Evolutionary conservation across 2,888 invertebrate species (phyloP), one percentile per base, ranked within the genome.

Genomic region (Apantesis nais): DNA sequence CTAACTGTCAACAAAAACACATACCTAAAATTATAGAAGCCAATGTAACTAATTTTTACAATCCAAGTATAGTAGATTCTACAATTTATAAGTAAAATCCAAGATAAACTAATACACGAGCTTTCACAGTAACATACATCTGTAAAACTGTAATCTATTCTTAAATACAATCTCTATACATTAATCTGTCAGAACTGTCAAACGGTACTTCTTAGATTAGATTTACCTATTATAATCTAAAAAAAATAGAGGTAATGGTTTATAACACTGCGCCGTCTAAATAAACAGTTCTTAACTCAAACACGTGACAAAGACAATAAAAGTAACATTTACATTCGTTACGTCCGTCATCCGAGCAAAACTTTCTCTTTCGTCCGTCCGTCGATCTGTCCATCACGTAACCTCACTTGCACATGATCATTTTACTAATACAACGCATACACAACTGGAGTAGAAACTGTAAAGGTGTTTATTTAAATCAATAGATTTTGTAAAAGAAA

Each of bases 291-390:
- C 7, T 7, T 7, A 14, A 62, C 19, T 31, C 5, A 68, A 19
- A 29, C 62, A 77, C 75, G 70, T 77, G 79, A 75, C 82, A 76
- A 70, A 75, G 73, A 75, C 71, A 77, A 76, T 64, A 77, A 69
- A 73, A 75, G 70, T 69, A 75, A 77, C 75, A 82, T 81, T 78
- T 75, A 73, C 77, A 81, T 76, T 70, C 73, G 73, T 81, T 82
- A 82, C 77, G 75, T 81, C 44, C 75, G 75, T 74, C 44, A 62
- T n/a, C 64, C 44, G 19, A 48, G 41, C 67, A 74, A 73, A 77
- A 75, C 81, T 82, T 83, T 82, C 81, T 76, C 79, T 74, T 67
- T 76, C 67, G 66, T 74, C 68, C 70, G 69, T 73, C 71, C 69
- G 72, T 77, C 72, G 67, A 74, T 74, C 70, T 70, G 74, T 72